These are phyloP conservation scores for Zaprionus tsacasi DNA, from an alignment of 1,140 invertebrate species.

Conservation along the genomic window DNA sequence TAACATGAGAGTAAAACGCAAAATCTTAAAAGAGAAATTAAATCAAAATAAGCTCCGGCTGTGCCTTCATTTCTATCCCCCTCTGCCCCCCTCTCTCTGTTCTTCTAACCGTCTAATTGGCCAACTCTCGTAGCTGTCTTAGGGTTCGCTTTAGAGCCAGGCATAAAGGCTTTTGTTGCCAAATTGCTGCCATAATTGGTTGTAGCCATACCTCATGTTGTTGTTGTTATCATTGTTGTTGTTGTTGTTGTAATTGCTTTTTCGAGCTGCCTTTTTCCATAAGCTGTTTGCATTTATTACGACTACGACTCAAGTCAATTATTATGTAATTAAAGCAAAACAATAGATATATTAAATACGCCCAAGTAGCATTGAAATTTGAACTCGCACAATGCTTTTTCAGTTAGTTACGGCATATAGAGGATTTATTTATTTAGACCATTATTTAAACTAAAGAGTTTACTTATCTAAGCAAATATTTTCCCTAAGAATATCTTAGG, in stretches of 20 bases:
- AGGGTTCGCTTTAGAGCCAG: constrained; percentile 32
- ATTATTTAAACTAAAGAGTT: not conserved
- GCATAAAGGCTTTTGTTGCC: constrained; percentile 62
- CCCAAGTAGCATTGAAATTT: constrained; percentile 37
- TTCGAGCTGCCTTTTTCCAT: constrained; percentile 40
- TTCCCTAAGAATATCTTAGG: not conserved
- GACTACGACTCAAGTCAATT: constrained; percentile 54
- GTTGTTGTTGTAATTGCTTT: constrained; percentile 21
- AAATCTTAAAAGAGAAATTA: constrained; percentile 73
- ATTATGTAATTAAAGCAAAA: constrained; percentile 82
- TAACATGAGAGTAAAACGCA: constrained; percentile 49
- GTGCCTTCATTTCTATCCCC: not conserved
- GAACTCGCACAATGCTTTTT: not conserved
- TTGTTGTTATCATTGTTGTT: constrained; percentile 7
- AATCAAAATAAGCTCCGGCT: constrained; percentile 75
- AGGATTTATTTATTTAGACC: not conserved
- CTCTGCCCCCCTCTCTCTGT: not conserved
- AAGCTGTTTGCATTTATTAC: constrained; percentile 74
- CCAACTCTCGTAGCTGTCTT: constrained; percentile 17
- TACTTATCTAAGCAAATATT: not conserved
- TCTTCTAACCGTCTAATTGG: not conserved
- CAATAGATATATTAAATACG: constrained; percentile 68
- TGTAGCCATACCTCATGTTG: constrained; percentile 4
- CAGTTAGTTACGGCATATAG: not conserved
- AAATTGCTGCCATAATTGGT: constrained; percentile 46